Percentiles rank a stretch among this genome's conserved stretches.
These are phyloP conservation scores for Halocaridina rubra DNA, from an alignment of 2,888 invertebrate species.

Conservation along the genomic window DNA sequence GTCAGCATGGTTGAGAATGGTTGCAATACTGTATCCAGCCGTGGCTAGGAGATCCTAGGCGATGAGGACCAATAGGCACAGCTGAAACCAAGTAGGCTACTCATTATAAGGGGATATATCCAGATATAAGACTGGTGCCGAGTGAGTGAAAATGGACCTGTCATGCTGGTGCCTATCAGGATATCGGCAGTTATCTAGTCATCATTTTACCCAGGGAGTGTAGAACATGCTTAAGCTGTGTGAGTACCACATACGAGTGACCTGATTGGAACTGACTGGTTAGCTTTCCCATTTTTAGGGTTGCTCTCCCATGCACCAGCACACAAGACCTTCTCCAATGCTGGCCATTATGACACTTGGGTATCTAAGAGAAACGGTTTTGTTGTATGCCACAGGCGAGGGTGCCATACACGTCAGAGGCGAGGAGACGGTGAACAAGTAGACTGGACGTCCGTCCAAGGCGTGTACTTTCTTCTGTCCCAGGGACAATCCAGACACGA, in stretches of 20 bases:
- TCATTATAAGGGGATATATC: slow-evolving; percentile 72
- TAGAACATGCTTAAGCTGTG: slow-evolving; percentile 43
- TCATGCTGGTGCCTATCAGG: slow-evolving; percentile 70
- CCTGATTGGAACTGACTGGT: slow-evolving; percentile 66
- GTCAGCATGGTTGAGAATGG: too few relatives aligned
- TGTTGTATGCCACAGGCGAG: slow-evolving; percentile 67
- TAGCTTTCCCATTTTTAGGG: slow-evolving; percentile 40
- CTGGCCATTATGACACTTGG: slow-evolving; percentile 42
- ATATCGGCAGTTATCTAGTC: slow-evolving; percentile 70
- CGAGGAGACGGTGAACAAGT: slow-evolving; percentile 19
- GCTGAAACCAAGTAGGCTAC: slow-evolving; percentile 28
- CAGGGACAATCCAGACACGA: slow-evolving; percentile 69
- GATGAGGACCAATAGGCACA: slow-evolving; percentile 16
- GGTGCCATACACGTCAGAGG: slow-evolving; percentile 65
- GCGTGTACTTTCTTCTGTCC: slow-evolving; percentile 69
- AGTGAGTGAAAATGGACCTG: slow-evolving; percentile 70
- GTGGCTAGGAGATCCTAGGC: slow-evolving; percentile 41
- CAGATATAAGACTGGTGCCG: slow-evolving; percentile 70
- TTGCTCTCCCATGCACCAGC: slow-evolving; percentile 33
- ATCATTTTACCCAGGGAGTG: slow-evolving; percentile 68
- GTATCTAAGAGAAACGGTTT: slow-evolving; percentile 5
- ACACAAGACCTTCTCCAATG: slow-evolving; percentile 39
- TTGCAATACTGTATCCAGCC: slow-evolving; percentile 43
- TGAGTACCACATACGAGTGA: slow-evolving; percentile 67
- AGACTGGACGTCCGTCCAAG: slow-evolving; percentile 41